A percentile compares a stretch with the other conserved stretches of the same genome.
Conservation (phyloP, 2,113 vertebrate species). For the Ailuropoda melanoleuca region DNA sequence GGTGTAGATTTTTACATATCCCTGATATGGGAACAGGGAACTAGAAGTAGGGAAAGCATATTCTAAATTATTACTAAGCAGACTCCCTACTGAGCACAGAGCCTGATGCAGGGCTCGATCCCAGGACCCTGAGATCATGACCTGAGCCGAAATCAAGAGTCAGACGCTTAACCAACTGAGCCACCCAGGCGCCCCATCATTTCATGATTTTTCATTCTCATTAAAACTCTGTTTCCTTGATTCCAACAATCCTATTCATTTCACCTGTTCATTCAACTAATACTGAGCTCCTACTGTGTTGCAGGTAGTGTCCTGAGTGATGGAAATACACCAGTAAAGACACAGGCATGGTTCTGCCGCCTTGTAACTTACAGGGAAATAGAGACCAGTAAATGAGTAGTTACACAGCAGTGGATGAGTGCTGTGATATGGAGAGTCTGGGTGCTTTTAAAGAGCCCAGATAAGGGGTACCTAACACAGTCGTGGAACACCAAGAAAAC, state of each 20-base stretch:
- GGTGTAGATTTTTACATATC: background rate
- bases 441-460: background rate
- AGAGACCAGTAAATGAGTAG: background rate
- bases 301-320: background rate
- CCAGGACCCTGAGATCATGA: background rate
- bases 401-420: background rate
- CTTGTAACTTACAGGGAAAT: background rate
- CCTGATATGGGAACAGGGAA: background rate
- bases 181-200: background rate
- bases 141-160: background rate
- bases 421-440: background rate
- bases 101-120: background rate
- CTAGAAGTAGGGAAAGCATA: background rate
- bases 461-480: background rate
- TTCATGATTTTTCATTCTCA: conserved; percentile 11
- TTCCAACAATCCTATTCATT: background rate
- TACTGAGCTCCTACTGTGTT: background rate
- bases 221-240: background rate
- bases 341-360: background rate
- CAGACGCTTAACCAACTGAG: background rate
- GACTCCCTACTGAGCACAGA: background rate
- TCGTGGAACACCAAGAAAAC: background rate
- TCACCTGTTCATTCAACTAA: background rate
- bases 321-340: background rate
- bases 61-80: background rate